Base-by-base conservation (phyloP, 2,113 vertebrate genomes). In the Nothobranchius furzeri region DNA sequence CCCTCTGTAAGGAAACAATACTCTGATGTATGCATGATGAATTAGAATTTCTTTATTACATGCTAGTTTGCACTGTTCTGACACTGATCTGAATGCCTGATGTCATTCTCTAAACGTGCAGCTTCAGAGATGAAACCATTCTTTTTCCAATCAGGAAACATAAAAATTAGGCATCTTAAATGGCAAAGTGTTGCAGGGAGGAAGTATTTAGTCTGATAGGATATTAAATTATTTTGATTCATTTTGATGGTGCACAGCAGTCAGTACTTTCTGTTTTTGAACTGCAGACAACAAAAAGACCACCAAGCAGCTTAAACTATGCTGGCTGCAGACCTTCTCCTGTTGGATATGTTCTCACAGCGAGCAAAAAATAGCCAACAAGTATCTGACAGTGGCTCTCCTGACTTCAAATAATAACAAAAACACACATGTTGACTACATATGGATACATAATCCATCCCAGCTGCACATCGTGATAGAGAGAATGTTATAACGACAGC, bases 401-500 rank as follows among this genome's bases (percentile, higher is more conserved):
- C n/a, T 37, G 60, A 49, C 36, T 52, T 78, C 20, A 63, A 74
- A 78, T 67, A 37, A 78, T 72, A 30, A 71, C 56, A 42, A 12
- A 24, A 24, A 20, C 52, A 73, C 63, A 60, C 49, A 70, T 57
- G 71, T 37, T 47, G 20, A 59, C 3, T 45, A 17, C 24, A 37
- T 30, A 1, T 30, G 30, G 30, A 30, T 4, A 68, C 64, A 37
- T 75, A 70, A 82, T 81, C 54, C 70, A 15, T 75, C 52, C 76
- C 78, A 87, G 73, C 76, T 76, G 66, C 45, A 76, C 9, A 17
- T 25, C 30, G 50, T 45, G 59, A 65, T 60, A 48, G n/a, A 8
- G 59, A 70, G 60, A 15, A 6, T 60, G 64, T 58, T 68, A 43
- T 4, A 63, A 65, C 24, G 12, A 67, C 64, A 75, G 58, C 36